phyloP scores from a whole-genome alignment of 2,797 vertebrate species.

The Cheirogaleus major region DNA sequence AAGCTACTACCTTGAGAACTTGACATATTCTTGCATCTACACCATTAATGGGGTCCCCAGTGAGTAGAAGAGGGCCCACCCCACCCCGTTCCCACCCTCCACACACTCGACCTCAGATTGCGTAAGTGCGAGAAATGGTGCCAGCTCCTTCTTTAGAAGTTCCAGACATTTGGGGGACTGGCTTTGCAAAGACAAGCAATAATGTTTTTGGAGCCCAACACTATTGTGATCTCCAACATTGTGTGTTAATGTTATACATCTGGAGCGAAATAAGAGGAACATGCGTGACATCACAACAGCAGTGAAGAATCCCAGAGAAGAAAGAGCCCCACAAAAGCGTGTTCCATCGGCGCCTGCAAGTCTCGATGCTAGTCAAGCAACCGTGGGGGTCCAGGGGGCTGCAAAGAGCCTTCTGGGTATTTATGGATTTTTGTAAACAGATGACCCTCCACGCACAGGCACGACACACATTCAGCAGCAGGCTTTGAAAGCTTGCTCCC shows the following conservation, averaged over 20 bases:
- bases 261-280: conserved; percentile 20
- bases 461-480: rapidly evolving
- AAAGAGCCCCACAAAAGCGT: background rate
- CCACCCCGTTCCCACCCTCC: no score
- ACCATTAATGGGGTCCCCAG: background rate
- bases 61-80: background rate
- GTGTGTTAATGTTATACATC: conserved; percentile 14
- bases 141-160: background rate
- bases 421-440: background rate
- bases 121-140: background rate
- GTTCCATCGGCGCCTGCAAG: background rate
- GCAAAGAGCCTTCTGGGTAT: rapidly evolving
- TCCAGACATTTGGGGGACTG: background rate
- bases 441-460: rapidly evolving
- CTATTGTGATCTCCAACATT: background rate
- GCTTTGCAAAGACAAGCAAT: background rate
- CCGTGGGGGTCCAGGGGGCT: background rate
- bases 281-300: background rate
- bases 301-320: background rate
- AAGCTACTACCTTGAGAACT: background rate
- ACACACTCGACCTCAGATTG: background rate
- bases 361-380: background rate
- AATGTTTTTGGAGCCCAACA: background rate
- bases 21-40: background rate
- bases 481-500: background rate